Evolutionary conservation across 2,888 invertebrate species (phyloP).

Genomic region (Erpobdella octoculata): DNA sequence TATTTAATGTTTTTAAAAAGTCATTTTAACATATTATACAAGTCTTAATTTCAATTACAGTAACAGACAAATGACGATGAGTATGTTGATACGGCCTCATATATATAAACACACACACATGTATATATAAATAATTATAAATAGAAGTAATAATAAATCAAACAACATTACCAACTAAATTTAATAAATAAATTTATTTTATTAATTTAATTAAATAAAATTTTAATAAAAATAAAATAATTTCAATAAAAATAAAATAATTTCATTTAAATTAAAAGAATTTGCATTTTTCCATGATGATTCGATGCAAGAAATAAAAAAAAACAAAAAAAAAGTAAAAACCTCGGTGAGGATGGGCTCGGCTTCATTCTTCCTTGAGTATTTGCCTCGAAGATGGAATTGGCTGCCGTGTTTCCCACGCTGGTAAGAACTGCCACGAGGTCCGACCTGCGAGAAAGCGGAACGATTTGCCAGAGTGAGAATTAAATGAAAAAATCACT

Average conservation of each 20-base stretch:
- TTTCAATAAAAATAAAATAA: no score
- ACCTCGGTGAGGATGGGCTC: conserved; percentile 28
- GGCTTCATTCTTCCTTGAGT: conserved; percentile 21
- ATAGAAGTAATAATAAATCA: background rate
- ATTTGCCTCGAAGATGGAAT: conserved; percentile 31
- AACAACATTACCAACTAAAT: background rate
- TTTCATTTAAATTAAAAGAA: background rate
- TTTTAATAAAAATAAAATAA: no score
- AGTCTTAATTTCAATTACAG: no score
- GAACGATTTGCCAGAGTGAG: no score
- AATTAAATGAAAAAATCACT: background rate
- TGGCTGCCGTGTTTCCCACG: conserved; percentile 30
- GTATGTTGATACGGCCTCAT: no score
- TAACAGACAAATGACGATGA: no score
- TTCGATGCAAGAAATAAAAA: background rate
- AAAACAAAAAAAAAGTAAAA: background rate
- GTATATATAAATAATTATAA: background rate
- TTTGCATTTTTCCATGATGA: background rate
- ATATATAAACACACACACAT: no score
- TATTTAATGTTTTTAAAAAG: no score
- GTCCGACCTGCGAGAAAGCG: conserved; percentile 30
- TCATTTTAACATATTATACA: no score
- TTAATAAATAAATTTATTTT: background rate
- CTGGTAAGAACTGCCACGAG: conserved; percentile 27
- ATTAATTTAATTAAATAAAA: background rate